Percentiles rank a stretch among this genome's conserved stretches.
phyloP scores from a whole-genome alignment of 1,140 invertebrate species.

The Cyclina sinensis region DNA sequence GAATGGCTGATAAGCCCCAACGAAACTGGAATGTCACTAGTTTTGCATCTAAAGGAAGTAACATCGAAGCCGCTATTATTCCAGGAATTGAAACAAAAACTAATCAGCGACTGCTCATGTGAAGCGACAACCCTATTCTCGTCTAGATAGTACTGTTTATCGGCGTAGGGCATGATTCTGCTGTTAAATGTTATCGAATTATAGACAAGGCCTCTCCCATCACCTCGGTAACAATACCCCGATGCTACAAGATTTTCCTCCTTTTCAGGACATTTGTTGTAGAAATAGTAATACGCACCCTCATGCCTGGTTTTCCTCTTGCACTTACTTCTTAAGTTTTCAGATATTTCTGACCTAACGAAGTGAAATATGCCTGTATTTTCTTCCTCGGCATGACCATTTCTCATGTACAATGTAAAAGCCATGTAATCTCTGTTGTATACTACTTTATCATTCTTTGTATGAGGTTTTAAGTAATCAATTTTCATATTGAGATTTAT shows the following conservation, averaged over 20 bases:
- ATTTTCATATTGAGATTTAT: not conserved
- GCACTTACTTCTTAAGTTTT: not conserved
- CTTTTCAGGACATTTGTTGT: slow-evolving; percentile 6
- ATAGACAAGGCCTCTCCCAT: not conserved
- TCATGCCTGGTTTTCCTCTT: not conserved
- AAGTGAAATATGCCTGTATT: slow-evolving; percentile 15
- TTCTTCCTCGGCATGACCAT: not conserved
- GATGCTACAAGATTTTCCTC: not conserved
- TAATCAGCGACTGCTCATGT: not conserved
- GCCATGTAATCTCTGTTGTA: not conserved
- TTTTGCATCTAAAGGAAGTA: not conserved
- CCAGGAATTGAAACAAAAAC: not conserved
- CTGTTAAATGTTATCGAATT: not conserved
- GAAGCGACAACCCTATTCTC: not conserved
- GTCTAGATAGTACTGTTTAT: not conserved
- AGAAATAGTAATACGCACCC: slow-evolving; percentile 12
- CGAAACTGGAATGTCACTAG: not conserved
- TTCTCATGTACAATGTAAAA: slow-evolving; percentile 20
- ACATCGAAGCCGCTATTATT: not conserved
- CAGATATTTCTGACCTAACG: not conserved
- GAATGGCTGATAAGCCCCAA: not conserved
- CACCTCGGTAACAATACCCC: slow-evolving; percentile 22
- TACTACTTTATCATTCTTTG: not conserved
- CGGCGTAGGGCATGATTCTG: not conserved
- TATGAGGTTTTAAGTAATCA: not conserved